phyloP scores from a whole-genome alignment of 2,888 invertebrate species.

The Punctoribates punctum region DNA sequence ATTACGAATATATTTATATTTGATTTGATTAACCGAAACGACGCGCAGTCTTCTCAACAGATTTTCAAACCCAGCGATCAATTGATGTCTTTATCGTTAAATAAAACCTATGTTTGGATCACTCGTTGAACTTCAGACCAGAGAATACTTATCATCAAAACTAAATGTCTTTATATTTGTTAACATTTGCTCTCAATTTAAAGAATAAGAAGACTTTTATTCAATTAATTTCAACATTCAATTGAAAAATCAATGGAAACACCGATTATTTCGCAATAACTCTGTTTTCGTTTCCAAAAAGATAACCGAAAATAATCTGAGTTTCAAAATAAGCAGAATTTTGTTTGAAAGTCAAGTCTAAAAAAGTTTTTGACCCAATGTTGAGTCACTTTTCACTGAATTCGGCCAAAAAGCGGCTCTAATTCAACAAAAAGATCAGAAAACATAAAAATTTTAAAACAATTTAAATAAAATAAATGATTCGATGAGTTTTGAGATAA shows the following conservation, averaged over 20 bases:
- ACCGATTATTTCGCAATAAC: not conserved
- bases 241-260: not conserved
- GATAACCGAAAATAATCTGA: no score
- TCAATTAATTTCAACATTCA: not conserved
- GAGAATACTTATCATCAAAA: not conserved
- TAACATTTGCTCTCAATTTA: not conserved
- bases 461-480: not conserved
- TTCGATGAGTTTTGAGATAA: not conserved
- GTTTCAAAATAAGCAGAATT: not conserved
- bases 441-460: not conserved
- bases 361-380: not conserved
- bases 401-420: not conserved
- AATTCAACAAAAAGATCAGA: not conserved
- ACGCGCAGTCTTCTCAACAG: constrained; percentile 16
- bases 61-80: not conserved
- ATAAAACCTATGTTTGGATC: constrained; percentile 15
- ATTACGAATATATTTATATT: not conserved
- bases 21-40: constrained; percentile 4
- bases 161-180: not conserved
- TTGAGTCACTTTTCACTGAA: not conserved
- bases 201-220: constrained; percentile 1
- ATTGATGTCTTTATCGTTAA: constrained; percentile 17
- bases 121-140: constrained; percentile 20
- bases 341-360: constrained; percentile 12
- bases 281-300: no score